Conservation (phyloP, 2,888 invertebrate species). For the Bugulina stolonifera region DNA sequence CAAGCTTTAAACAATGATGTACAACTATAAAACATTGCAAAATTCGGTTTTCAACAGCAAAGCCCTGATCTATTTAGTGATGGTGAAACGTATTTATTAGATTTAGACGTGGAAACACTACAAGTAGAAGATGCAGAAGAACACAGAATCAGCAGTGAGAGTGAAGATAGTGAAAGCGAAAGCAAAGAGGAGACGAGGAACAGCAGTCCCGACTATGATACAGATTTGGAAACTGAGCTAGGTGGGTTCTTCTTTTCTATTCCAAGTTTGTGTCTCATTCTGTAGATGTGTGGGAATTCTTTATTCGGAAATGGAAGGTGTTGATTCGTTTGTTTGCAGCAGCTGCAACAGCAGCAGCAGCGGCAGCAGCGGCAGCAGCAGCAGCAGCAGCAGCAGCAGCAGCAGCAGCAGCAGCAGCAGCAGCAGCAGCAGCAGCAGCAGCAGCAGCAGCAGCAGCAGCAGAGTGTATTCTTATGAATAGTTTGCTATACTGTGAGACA, state of each 20-base stretch:
- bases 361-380: constrained; percentile 25
- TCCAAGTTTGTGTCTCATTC: background rate
- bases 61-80: too few relatives aligned
- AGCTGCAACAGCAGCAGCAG: constrained; percentile 7
- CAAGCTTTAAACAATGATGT: too few relatives aligned
- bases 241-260: too few relatives aligned
- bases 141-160: background rate
- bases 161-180: background rate
- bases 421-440: constrained; percentile 23
- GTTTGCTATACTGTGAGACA: background rate
- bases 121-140: background rate
- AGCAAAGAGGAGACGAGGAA: background rate
- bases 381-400: constrained; percentile 25
- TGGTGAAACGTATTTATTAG: too few relatives aligned
- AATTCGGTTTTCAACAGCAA: too few relatives aligned
- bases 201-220: constrained; percentile 29
- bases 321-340: constrained; percentile 23
- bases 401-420: constrained; percentile 5
- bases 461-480: background rate
- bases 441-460: constrained; percentile 21
- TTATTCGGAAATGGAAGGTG: background rate
- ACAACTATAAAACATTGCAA: too few relatives aligned
- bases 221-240: constrained; percentile 29
- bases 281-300: background rate
- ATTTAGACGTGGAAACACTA: too few relatives aligned